phyloP scores from a whole-genome alignment of 2,888 invertebrate genomes.

The Nemurella pictetii region DNA sequence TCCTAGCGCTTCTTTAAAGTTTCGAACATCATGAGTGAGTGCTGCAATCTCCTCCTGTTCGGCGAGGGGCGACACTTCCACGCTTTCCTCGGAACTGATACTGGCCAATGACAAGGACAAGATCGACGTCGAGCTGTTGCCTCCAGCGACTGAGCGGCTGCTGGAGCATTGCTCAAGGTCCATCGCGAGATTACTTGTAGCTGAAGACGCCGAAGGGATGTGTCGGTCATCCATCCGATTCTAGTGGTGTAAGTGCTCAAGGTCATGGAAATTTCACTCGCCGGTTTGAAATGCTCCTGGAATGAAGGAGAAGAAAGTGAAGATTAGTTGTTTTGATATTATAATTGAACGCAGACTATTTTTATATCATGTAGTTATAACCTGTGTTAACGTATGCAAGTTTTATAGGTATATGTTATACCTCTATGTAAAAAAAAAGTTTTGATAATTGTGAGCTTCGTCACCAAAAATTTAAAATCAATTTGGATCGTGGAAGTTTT shows the following conservation, averaged over 20 bases:
- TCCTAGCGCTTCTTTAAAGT: conserved; percentile 55
- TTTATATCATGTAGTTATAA: too few relatives aligned
- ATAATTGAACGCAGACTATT: too few relatives aligned
- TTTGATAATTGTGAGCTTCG: too few relatives aligned
- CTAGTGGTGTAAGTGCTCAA: not conserved
- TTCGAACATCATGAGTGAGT: conserved; percentile 55
- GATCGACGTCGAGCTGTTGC: not conserved
- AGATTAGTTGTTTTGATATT: too few relatives aligned
- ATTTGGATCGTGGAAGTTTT: too few relatives aligned
- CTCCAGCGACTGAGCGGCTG: not conserved
- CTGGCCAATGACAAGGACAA: conserved; percentile 48
- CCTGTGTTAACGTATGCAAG: too few relatives aligned
- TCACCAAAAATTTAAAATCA: too few relatives aligned
- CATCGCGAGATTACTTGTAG: too few relatives aligned
- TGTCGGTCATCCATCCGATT: not conserved
- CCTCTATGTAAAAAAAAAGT: too few relatives aligned
- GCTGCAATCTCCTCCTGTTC: conserved; percentile 56
- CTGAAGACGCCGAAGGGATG: not conserved
- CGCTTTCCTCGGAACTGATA: conserved; percentile 50
- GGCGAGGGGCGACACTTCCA: conserved; percentile 46
- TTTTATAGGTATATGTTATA: too few relatives aligned
- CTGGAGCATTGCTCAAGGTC: not conserved
- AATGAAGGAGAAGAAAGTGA: too few relatives aligned
- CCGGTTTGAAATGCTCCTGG: not conserved
- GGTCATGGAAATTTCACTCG: not conserved